Evolutionary conservation across 1,140 invertebrate genomes (phyloP).

Genomic region (Elysia chlorotica): DNA sequence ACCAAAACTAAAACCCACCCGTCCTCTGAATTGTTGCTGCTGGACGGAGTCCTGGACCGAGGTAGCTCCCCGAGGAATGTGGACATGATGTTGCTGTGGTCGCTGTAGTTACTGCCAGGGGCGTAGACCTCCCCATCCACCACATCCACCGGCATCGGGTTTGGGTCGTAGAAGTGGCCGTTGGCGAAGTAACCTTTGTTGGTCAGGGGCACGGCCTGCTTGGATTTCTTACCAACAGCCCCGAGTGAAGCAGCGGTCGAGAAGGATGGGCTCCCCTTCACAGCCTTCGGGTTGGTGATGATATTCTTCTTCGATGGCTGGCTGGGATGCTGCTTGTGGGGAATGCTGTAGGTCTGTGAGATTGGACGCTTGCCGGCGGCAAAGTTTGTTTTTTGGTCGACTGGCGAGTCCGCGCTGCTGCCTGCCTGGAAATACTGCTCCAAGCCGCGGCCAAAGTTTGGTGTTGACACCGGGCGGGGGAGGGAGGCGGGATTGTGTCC

Average conservation of each 20-base stretch:
- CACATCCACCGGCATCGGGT: constrained; percentile 36
- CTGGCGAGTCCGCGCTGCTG: too few species aligned
- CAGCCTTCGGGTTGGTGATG: constrained; percentile 14
- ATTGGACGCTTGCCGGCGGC: too few species aligned
- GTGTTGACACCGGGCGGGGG: too few species aligned
- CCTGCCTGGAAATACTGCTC: too few species aligned
- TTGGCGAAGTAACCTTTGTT: constrained; percentile 53
- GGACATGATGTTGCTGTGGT: constrained; percentile 48
- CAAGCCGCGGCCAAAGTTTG: too few species aligned
- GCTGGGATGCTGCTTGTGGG: neutral
- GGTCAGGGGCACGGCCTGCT: constrained; percentile 13
- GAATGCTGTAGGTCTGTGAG: neutral
- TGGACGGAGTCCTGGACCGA: constrained; percentile 32
- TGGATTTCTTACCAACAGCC: neutral
- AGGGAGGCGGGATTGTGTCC: too few species aligned
- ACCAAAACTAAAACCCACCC: too few species aligned
- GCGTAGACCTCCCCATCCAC: constrained; percentile 46
- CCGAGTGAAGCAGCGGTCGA: neutral
- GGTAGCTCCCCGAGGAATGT: constrained; percentile 45
- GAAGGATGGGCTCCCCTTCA: constrained; percentile 6
- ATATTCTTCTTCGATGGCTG: constrained; percentile 12
- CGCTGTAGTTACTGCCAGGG: constrained; percentile 54
- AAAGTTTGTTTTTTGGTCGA: too few species aligned
- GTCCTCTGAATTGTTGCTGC: constrained; percentile 26
- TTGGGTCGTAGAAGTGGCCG: constrained; percentile 53